Evolutionary conservation across 2,888 invertebrate genomes (phyloP).

Genomic region (Deroplatys truncata): DNA sequence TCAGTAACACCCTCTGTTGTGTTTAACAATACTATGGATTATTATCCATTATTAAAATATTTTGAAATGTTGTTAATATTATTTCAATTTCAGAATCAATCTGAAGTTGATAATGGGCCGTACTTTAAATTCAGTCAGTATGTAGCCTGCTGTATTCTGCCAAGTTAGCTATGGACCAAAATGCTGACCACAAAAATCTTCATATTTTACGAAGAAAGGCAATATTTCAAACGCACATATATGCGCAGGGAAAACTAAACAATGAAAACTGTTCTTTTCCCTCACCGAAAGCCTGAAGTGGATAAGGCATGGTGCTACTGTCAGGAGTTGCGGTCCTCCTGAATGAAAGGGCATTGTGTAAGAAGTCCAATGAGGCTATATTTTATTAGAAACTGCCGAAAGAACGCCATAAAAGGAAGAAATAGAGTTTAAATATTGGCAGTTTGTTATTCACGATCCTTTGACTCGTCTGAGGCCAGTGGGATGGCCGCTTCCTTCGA

Average conservation of each 20-base stretch:
- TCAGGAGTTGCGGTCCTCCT: background rate
- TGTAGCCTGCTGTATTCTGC: too few relatives aligned
- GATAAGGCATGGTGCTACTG: background rate
- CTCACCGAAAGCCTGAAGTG: background rate
- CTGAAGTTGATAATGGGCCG: too few relatives aligned
- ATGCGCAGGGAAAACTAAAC: background rate
- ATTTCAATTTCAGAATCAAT: too few relatives aligned
- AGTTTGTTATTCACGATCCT: slow-evolving; percentile 18
- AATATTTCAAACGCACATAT: too few relatives aligned
- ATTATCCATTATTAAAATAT: too few relatives aligned
- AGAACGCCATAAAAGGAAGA: slow-evolving; percentile 17
- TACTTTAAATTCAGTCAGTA: too few relatives aligned
- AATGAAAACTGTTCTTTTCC: background rate
- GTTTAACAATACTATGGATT: too few relatives aligned
- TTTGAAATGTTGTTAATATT: too few relatives aligned
- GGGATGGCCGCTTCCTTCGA: background rate
- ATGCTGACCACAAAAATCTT: too few relatives aligned
- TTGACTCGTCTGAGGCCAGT: background rate
- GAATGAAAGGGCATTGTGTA: background rate
- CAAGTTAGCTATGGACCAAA: too few relatives aligned
- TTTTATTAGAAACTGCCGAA: slow-evolving; percentile 21
- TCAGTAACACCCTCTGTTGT: too few relatives aligned
- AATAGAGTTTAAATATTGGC: slow-evolving; percentile 24
- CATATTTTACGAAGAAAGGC: too few relatives aligned
- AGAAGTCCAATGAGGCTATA: background rate